phyloP scores from a whole-genome alignment of 2,113 vertebrate genomes.

The Sinocyclocheilus grahami region DNA sequence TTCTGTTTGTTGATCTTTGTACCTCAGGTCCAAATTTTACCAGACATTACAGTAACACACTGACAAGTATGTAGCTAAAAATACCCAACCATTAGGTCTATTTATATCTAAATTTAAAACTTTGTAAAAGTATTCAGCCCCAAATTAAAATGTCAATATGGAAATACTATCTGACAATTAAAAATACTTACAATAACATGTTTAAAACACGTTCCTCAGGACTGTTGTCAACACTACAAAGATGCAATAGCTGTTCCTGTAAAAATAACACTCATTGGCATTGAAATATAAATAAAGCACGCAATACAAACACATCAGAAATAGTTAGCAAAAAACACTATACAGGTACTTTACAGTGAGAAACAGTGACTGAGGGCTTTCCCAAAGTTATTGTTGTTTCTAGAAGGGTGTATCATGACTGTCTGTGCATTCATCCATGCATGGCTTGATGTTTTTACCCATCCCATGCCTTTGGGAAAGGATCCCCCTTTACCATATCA shows the following conservation, averaged over 20 bases:
- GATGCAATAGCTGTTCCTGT: background rate
- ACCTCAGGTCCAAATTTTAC: background rate
- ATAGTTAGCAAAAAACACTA: background rate
- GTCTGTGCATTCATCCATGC: conserved; percentile 69
- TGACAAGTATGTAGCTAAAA: background rate
- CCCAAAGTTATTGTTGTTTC: conserved; percentile 68
- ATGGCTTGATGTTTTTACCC: conserved; percentile 60
- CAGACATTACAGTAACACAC: conserved; percentile 14
- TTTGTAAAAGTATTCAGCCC: background rate
- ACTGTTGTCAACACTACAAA: background rate
- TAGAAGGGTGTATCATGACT: conserved; percentile 48
- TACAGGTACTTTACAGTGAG: conserved; percentile 8
- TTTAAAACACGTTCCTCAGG: background rate
- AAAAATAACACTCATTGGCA: background rate
- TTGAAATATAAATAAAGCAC: background rate
- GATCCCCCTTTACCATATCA: conserved; percentile 59
- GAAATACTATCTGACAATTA: background rate
- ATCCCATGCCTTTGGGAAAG: conserved; percentile 58
- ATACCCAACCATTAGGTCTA: background rate
- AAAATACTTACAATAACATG: background rate
- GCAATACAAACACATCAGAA: background rate
- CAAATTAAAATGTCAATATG: background rate
- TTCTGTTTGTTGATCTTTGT: conserved; percentile 7
- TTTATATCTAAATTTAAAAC: background rate
- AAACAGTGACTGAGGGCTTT: conserved; percentile 43